phyloP scores from a whole-genome alignment of 2,888 invertebrate species.

The Diarsia mendica region DNA sequence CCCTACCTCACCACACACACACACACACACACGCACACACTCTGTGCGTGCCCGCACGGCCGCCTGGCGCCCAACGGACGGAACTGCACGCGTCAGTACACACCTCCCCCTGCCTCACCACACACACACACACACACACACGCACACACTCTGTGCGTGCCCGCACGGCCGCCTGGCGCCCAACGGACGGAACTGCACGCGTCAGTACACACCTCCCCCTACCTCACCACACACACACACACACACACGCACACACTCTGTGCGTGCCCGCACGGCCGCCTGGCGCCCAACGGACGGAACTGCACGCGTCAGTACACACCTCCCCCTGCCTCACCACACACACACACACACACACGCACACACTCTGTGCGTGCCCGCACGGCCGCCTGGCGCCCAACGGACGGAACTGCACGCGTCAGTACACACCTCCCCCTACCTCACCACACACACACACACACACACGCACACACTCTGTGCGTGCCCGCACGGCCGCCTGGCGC shows the following conservation, averaged over 20 bases:
- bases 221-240: neutral
- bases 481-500: slow-evolving; percentile 94
- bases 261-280: slow-evolving; percentile 95
- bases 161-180: slow-evolving; percentile 94
- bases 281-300: slow-evolving; percentile 91
- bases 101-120: neutral
- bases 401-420: slow-evolving; percentile 91
- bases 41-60: slow-evolving; percentile 96
- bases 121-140: neutral
- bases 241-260: slow-evolving; percentile 82
- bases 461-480: slow-evolving; percentile 92
- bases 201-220: slow-evolving; percentile 73
- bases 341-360: neutral
- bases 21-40: neutral
- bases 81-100: slow-evolving; percentile 90
- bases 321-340: neutral
- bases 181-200: slow-evolving; percentile 92
- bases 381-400: slow-evolving; percentile 93
- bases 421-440: neutral
- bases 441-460: neutral
- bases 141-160: slow-evolving; percentile 92
- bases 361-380: slow-evolving; percentile 95
- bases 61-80: slow-evolving; percentile 92
- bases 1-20: neutral
- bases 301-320: slow-evolving; percentile 89